These are phyloP conservation scores for Operophtera brumata DNA, from an alignment of 2,888 invertebrate species.

Conservation along the genomic window DNA sequence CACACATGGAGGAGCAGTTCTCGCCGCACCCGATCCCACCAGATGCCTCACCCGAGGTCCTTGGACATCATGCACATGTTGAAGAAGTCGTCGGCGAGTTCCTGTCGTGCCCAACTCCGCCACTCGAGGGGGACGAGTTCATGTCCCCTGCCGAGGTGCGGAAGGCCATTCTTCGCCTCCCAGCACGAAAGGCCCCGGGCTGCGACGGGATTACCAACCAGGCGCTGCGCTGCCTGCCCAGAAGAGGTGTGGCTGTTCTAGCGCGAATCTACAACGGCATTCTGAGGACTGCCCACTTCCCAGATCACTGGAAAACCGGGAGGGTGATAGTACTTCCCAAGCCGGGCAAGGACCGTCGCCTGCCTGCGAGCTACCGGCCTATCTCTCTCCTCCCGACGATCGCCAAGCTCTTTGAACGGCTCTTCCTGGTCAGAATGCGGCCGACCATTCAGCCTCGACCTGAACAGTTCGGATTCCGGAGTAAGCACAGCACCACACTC, in stretches of 20 bases:
- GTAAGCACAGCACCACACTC: slow-evolving; percentile 34
- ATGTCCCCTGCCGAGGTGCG: slow-evolving; percentile 4
- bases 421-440: slow-evolving; percentile 16
- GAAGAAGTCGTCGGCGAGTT: not conserved
- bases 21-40: not conserved
- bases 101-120: not conserved
- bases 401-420: slow-evolving; percentile 31
- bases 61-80: not conserved
- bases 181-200: slow-evolving; percentile 3
- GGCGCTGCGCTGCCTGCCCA: not conserved
- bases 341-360: slow-evolving; percentile 25
- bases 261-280: slow-evolving; percentile 20
- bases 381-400: slow-evolving; percentile 16
- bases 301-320: slow-evolving; percentile 24
- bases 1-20: not conserved
- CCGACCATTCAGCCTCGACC: slow-evolving; percentile 14
- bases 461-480: slow-evolving; percentile 34
- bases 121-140: not conserved
- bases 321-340: slow-evolving; percentile 32
- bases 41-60: not conserved
- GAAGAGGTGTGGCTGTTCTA: not conserved
- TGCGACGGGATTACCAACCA: slow-evolving; percentile 2
- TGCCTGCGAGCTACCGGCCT: slow-evolving; percentile 28
- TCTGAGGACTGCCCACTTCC: slow-evolving; percentile 14
- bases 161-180: not conserved